Conservation (phyloP, 2,113 vertebrate species). For the Psittacara wagleri region DNA sequence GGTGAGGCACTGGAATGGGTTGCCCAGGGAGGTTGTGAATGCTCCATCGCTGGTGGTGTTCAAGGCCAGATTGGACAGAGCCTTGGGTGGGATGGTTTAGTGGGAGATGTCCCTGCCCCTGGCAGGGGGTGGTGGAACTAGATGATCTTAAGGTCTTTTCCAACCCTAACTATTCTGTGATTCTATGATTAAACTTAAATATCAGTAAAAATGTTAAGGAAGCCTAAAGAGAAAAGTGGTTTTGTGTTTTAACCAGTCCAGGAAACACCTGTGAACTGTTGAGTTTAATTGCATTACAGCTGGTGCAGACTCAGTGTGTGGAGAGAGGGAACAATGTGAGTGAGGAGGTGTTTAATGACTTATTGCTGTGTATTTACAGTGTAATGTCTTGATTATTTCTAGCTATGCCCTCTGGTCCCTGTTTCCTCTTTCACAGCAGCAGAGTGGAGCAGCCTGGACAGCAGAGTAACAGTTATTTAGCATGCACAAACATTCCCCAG, state of each 20-base stretch:
- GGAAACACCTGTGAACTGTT: constrained; percentile 39
- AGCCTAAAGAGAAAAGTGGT: background rate
- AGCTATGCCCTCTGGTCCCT: background rate
- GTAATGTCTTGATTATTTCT: background rate
- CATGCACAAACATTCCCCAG: background rate
- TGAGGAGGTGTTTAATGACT: background rate
- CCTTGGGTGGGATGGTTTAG: too few species aligned
- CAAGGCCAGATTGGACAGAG: too few species aligned
- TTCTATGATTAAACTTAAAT: background rate
- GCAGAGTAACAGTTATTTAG: background rate
- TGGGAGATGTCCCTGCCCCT: too few species aligned
- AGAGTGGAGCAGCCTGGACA: background rate
- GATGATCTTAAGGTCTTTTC: too few species aligned
- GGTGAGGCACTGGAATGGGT: too few species aligned
- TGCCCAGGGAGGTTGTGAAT: too few species aligned
- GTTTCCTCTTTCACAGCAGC: background rate
- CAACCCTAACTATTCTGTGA: too few species aligned
- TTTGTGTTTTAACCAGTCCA: constrained; percentile 29
- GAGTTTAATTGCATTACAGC: constrained; percentile 34
- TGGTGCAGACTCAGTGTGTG: background rate
- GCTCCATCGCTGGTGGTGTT: too few species aligned
- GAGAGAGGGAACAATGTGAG: background rate
- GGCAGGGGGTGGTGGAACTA: too few species aligned
- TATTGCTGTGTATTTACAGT: background rate
- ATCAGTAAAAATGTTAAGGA: background rate